Evolutionary conservation across 2,113 vertebrate species (phyloP).

Genomic region (Notiomystis cincta): DNA sequence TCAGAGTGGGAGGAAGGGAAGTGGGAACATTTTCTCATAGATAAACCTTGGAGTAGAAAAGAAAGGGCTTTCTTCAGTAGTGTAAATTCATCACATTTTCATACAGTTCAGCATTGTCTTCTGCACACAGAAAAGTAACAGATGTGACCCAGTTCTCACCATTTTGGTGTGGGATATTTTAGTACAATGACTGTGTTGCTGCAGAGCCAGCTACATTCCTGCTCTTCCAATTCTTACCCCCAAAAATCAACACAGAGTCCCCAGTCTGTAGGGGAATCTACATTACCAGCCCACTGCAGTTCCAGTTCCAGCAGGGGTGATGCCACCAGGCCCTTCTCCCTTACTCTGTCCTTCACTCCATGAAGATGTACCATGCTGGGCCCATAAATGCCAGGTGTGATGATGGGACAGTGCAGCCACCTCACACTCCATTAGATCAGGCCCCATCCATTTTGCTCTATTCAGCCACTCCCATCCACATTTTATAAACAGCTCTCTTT

Average conservation of each 20-base stretch:
- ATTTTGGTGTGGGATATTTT: background rate
- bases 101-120: constrained; percentile 26
- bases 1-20: background rate
- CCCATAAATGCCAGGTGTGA: background rate
- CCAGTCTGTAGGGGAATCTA: background rate
- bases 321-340: background rate
- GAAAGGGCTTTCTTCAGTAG: background rate
- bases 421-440: background rate
- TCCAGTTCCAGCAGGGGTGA: background rate
- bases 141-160: constrained; percentile 46
- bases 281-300: background rate
- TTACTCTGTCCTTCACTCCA: background rate
- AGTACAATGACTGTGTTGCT: background rate
- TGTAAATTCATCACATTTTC: constrained; percentile 11
- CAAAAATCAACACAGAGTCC: background rate
- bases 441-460: background rate
- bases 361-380: rapidly evolving
- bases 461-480: background rate
- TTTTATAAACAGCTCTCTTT: background rate
- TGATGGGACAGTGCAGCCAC: background rate
- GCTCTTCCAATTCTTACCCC: background rate
- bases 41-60: background rate
- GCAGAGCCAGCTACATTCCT: background rate
- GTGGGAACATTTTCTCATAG: background rate
- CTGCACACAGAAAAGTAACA: constrained; percentile 21